phyloP scores from a whole-genome alignment of 2,888 invertebrate genomes.

The Eristalinus sepulchralis region DNA sequence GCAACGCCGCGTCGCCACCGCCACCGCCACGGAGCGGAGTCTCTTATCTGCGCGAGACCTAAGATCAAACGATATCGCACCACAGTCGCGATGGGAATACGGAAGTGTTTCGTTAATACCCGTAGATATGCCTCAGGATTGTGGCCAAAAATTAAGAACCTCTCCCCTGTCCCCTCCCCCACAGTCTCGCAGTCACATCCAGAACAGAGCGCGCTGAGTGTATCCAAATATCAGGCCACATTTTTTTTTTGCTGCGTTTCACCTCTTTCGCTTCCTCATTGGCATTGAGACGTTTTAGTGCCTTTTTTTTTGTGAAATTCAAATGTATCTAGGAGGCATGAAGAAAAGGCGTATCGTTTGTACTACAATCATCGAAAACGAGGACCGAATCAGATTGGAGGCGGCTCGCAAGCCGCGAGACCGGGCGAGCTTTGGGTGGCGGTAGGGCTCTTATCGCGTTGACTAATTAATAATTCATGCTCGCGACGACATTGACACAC shows the following conservation, averaged over 20 bases:
- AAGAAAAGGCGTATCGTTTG: not conserved
- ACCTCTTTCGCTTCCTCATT: constrained; percentile 23
- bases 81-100: constrained; percentile 4
- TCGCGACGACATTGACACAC: constrained; percentile 50
- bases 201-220: not conserved
- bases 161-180: not conserved
- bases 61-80: constrained; percentile 10
- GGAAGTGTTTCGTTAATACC: constrained; percentile 6
- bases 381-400: not conserved
- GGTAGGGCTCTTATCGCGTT: constrained; percentile 23
- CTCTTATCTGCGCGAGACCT: constrained; percentile 1
- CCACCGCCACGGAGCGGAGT: not conserved
- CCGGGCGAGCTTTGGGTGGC: constrained; percentile 1
- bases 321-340: not conserved
- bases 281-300: constrained; percentile 10
- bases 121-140: not conserved
- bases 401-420: not conserved
- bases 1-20: no score
- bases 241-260: not conserved
- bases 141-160: not conserved
- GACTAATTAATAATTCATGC: constrained; percentile 67
- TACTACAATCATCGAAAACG: not conserved
- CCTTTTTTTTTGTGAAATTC: not conserved
- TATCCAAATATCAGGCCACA: not conserved
- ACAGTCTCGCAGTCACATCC: not conserved